Base-by-base conservation (phyloP, 2,113 vertebrate genomes). In the Rana temporaria region DNA sequence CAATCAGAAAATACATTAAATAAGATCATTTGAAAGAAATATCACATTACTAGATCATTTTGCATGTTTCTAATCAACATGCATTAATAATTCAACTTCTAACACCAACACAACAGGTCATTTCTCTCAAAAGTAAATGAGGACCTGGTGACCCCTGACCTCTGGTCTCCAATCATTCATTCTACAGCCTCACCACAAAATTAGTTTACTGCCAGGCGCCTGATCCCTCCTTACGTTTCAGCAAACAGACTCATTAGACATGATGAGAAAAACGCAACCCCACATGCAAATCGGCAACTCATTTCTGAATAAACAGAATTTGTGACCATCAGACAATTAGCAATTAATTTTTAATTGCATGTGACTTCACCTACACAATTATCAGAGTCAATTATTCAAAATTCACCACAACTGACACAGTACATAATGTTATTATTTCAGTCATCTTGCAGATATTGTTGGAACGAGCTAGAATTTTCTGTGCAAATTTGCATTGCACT, bases 311-410 rank as follows among this genome's bases (percentile, higher is more conserved):
- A 48, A 67, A 65, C 53, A 24, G 2, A 74, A 57, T 67, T 57
- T 60, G 30, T 52, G 34, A 75, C 14, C 3, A 60, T 59, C 71
- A 17, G 12, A 52, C 72, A 76, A 83, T 76, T 76, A 83, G 81
- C 52, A 75, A 82, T 68, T 75, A 57, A 76, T 83, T 76, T 59
- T 24, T 83, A 67, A 83, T 76, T 82, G 62, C 70, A 67, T 66
- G 48, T 68, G 62, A 76, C 60, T 22, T 57, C 30, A 68, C 53
- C 42, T 76, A 76, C 72, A 76, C 52, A 76, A 83, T 83, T 76
- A 76, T 76, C 20, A 67, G 73, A 66, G 32, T 83, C 55, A 76
- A 60, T 75, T 83, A 59, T 76, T 76, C n/a, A 68, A 60, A 52
- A 66, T 56, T 42, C 12, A 19, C 62, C 59, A 65, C 8, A 38